Evolutionary conservation across 2,797 vertebrate genomes (phyloP).

Genomic region (Chloroceryle inda): DNA sequence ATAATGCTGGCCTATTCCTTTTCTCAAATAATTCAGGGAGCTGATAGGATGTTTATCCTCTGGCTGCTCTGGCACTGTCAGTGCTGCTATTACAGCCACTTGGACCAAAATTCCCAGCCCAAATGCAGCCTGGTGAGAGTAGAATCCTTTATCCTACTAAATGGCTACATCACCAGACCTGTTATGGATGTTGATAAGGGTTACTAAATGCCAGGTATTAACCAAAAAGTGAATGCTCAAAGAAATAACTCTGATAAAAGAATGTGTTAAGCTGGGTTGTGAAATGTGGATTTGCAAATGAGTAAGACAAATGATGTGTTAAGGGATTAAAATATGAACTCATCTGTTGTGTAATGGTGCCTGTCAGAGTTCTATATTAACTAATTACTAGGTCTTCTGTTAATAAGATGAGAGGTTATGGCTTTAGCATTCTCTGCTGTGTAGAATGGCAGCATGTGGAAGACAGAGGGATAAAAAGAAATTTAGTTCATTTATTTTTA

Average conservation of each 20-base stretch:
- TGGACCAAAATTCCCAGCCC: conserved; percentile 6
- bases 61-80: neutral
- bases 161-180: neutral
- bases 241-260: conserved; percentile 12
- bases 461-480: neutral
- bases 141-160: neutral
- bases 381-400: conserved; percentile 5
- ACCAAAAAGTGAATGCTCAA: neutral
- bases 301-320: conserved; percentile 18
- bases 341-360: conserved; percentile 31
- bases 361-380: neutral
- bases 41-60: neutral
- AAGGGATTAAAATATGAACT: conserved; percentile 23
- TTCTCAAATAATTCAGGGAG: neutral
- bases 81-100: neutral
- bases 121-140: neutral
- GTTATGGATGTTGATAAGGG: neutral
- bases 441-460: neutral
- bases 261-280: neutral
- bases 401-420: conserved; percentile 17
- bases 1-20: neutral
- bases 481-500: neutral
- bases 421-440: neutral
- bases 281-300: conserved; percentile 26
- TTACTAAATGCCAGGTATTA: neutral